Base-by-base conservation (phyloP, 2,797 vertebrate genomes). In the Strix occidentalis region DNA sequence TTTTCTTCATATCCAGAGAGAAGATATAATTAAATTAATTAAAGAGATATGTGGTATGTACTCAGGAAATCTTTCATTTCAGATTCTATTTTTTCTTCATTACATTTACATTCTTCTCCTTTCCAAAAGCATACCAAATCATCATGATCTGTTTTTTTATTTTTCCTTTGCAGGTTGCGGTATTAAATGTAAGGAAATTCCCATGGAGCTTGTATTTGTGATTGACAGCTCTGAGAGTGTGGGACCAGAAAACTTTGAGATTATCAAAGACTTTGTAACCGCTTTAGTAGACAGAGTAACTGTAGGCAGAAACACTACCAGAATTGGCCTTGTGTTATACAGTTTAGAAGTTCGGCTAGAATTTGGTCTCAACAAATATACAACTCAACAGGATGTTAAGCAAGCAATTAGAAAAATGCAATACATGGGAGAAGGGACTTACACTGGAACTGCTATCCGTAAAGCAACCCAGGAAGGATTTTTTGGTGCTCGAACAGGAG, bases 201-300 rank as follows among this genome's bases (percentile, higher is more conserved):
- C 99, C 26, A 99, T 99, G 99, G 99, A 99, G 82, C 98, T 99
- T 72, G 98, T 99, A 79, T 99, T 99, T 96, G 99, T 99, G 95
- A 99, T 99, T 29, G 99, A 99, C 98, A 99, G 99, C 89, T 99
- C 99, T 71, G 99, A 99, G 95, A 99, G 99, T 11, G 99, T 99
- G 16, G 99, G 99, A 31, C 99, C 99, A 11, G 99, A 99, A 91
- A 99, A 99, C 97, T 99, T 99, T 96, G 99, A 99, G 96, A 99
- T 99, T 96, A 98, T 99, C 95, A 99, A 99, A 97, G 98, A 99
- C 97, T 99, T 99, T 90, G 99, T 99, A 94, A 99, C 97, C 26
- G 98, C 98, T 71, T 95, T 99, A 96, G 98, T 99, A 92, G 99
- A 99, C 90, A 98, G 98, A 70, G 98, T 99, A 78, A 99, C 99